These are phyloP conservation scores for Sandelia bainsii DNA, from an alignment of 2,797 vertebrate species.

Conservation along the genomic window DNA sequence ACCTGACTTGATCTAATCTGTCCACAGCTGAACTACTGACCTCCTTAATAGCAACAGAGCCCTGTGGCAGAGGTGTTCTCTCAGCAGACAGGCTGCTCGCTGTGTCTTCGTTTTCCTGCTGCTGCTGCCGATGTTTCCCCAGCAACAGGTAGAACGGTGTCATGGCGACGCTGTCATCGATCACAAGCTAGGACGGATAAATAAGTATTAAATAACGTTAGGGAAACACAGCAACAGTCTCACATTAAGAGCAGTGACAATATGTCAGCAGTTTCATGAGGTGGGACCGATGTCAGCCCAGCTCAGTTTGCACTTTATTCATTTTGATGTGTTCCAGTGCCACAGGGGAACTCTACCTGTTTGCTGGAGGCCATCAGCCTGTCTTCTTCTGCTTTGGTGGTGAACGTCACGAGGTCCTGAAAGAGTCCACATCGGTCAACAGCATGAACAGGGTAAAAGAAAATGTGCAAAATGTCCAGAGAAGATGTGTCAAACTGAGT, in stretches of 20 bases:
- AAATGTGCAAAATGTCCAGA: not conserved
- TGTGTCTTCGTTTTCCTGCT: conserved; percentile 57
- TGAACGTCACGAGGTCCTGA: conserved; percentile 93
- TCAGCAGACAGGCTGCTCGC: conserved; percentile 38
- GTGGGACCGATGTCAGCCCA: not conserved
- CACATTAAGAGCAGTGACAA: not conserved
- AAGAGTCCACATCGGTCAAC: conserved; percentile 8
- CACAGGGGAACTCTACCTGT: conserved; percentile 84
- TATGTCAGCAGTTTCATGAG: not conserved
- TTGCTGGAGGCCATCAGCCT: conserved; percentile 87
- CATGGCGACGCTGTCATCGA: conserved; percentile 91
- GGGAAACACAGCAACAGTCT: not conserved
- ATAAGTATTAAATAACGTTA: not conserved
- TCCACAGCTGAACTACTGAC: conserved; percentile 81
- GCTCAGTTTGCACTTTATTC: not conserved
- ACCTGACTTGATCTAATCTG: not conserved
- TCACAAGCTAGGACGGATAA: conserved; percentile 79
- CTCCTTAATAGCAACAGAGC: conserved; percentile 88
- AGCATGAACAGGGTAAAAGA: not conserved
- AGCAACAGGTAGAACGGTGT: conserved; percentile 93
- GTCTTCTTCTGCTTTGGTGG: conserved; percentile 88
- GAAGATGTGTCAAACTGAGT: no score
- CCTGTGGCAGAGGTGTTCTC: conserved; percentile 75
- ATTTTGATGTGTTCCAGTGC: no score
- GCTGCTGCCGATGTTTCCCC: conserved; percentile 86